Conservation (phyloP, 2,888 invertebrate species). For the Eilema griseolum region DNA sequence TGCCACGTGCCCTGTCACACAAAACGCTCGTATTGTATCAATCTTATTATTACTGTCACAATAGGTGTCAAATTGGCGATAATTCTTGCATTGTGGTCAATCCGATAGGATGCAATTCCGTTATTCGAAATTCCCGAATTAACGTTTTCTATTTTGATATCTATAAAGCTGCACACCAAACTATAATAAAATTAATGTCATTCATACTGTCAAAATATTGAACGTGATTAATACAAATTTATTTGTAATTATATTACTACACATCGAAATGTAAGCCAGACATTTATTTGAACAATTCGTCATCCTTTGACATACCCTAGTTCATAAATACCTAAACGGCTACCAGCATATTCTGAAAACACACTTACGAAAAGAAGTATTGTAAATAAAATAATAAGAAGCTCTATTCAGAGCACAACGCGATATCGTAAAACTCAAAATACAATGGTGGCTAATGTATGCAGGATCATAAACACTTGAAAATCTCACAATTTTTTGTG, state of each 20-base stretch:
- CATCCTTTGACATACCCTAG: conserved; percentile 3
- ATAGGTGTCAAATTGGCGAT: conserved; percentile 76
- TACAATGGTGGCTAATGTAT: conserved; percentile 36
- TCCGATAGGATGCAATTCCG: conserved; percentile 51
- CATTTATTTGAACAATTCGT: not conserved
- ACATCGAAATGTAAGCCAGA: not conserved
- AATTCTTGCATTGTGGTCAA: conserved; percentile 71
- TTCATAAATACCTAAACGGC: conserved; percentile 18
- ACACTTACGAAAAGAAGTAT: conserved; percentile 21
- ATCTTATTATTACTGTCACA: conserved; percentile 70
- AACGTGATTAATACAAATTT: conserved; percentile 27
- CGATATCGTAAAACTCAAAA: conserved; percentile 41
- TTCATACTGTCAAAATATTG: conserved; percentile 49
- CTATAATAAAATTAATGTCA: conserved; percentile 34
- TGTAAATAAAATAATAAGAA: conserved; percentile 38
- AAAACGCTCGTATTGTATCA: conserved; percentile 73
- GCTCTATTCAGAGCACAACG: conserved; percentile 26
- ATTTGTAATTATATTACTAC: conserved; percentile 12
- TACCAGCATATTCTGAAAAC: conserved; percentile 21
- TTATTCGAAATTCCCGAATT: conserved; percentile 53
- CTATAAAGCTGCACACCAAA: conserved; percentile 28
- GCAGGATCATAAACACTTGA: conserved; percentile 39
- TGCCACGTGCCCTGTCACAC: conserved; percentile 73
- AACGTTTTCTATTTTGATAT: conserved; percentile 46
- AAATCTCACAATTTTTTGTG: conserved; percentile 40